phyloP scores from a whole-genome alignment of 2,888 invertebrate genomes.

The Barypeithes pellucidus region DNA sequence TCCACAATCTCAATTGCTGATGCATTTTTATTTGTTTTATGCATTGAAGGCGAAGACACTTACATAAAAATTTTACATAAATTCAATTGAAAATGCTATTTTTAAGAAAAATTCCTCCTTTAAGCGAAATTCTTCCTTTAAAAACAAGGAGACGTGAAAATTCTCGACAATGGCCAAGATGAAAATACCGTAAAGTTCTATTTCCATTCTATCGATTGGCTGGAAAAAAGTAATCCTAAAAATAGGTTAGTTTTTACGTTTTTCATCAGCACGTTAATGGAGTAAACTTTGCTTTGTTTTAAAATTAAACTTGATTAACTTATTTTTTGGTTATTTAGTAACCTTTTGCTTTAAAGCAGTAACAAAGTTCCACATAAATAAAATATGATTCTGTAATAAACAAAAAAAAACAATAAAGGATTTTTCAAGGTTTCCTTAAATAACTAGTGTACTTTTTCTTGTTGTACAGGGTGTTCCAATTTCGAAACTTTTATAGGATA shows the following conservation, averaged over 20 bases:
- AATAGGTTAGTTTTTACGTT: slow-evolving; percentile 14
- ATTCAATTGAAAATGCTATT: background rate
- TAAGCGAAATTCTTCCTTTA: background rate
- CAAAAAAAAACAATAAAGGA: too few species aligned
- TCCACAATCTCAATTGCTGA: too few species aligned
- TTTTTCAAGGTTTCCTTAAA: too few species aligned
- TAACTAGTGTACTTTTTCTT: too few species aligned
- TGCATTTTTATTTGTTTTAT: too few species aligned
- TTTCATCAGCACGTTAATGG: slow-evolving; percentile 4
- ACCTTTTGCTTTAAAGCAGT: background rate
- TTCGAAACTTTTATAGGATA: too few species aligned
- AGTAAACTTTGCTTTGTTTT: slow-evolving; percentile 11
- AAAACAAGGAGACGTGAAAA: slow-evolving; percentile 6
- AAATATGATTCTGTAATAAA: background rate
- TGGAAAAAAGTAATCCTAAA: slow-evolving; percentile 13
- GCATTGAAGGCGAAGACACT: too few species aligned
- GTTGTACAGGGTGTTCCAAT: too few species aligned
- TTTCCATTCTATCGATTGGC: slow-evolving; percentile 11
- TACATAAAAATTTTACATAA: slow-evolving; percentile 6
- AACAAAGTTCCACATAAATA: background rate
- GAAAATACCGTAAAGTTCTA: background rate
- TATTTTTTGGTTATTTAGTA: background rate
- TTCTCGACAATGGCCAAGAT: background rate
- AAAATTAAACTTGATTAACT: slow-evolving; percentile 1
- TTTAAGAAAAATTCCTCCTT: background rate